Evolutionary conservation across 2,888 invertebrate species (phyloP).

Genomic region (Chrysolina oricalcia): DNA sequence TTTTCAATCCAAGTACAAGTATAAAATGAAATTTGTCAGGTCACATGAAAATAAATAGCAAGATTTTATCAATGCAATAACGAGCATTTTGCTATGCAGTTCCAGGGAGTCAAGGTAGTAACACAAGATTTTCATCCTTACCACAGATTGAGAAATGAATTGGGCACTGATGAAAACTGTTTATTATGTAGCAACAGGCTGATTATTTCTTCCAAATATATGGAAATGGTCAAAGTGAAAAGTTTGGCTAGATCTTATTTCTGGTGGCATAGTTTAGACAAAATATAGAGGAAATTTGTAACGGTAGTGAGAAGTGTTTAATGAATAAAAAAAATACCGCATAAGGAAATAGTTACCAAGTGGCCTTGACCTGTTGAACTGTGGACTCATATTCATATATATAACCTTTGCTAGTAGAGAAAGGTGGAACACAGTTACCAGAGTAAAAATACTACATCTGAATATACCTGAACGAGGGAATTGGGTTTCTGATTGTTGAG

Average conservation of each 20-base stretch:
- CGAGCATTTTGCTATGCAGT: too few species aligned
- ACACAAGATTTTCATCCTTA: neutral
- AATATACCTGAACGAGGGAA: too few species aligned
- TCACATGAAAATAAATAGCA: too few species aligned
- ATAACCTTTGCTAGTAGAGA: too few species aligned
- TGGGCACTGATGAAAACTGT: neutral
- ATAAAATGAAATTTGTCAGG: too few species aligned
- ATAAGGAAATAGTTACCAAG: neutral
- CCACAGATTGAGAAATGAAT: neutral
- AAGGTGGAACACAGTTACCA: too few species aligned
- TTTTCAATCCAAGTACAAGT: too few species aligned
- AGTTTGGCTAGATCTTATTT: neutral
- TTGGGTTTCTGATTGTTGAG: too few species aligned
- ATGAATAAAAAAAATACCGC: neutral
- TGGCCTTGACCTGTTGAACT: neutral
- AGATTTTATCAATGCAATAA: too few species aligned
- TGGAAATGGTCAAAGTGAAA: neutral
- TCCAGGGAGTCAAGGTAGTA: neutral
- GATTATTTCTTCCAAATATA: neutral
- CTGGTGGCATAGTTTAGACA: neutral
- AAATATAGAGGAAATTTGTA: neutral
- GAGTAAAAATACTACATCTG: too few species aligned
- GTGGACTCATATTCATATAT: too few species aligned
- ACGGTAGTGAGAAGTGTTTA: neutral
- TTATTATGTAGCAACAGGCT: neutral